phyloP scores from a whole-genome alignment of 2,797 vertebrate species.

The Vultur gryphus region DNA sequence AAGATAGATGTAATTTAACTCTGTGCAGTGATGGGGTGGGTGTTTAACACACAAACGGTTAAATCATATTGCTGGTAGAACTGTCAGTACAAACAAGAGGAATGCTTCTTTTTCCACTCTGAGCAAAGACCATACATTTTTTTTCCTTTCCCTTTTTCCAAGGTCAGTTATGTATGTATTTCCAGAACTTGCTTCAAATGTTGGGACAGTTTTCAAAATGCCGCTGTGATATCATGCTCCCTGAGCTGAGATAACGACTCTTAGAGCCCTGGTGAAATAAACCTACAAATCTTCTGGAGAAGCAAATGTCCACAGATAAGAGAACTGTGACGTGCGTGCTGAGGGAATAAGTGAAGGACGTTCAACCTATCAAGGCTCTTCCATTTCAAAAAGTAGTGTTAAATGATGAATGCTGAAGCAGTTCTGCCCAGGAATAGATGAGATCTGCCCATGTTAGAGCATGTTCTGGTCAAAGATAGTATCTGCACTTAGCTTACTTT shows the following conservation, averaged over 20 bases:
- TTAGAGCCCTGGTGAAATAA: slow-evolving; percentile 12
- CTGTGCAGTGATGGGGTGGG: background rate
- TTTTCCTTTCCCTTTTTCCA: background rate
- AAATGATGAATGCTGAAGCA: background rate
- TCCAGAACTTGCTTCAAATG: background rate
- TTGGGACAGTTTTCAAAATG: slow-evolving; percentile 17
- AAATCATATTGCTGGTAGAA: background rate
- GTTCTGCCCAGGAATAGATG: background rate
- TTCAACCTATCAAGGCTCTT: slow-evolving; percentile 21
- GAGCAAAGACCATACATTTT: background rate
- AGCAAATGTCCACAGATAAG: slow-evolving; percentile 43
- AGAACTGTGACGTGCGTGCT: background rate
- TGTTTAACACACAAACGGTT: background rate
- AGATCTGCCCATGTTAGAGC: background rate
- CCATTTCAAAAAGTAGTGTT: background rate
- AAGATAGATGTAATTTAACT: background rate
- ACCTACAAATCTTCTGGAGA: slow-evolving; percentile 42
- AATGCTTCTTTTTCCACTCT: background rate
- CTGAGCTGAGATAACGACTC: background rate
- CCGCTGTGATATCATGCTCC: background rate
- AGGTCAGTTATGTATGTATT: background rate
- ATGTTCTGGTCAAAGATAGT: background rate
- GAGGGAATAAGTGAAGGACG: slow-evolving; percentile 35
- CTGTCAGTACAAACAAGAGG: background rate
- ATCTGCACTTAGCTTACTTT: background rate